Evolutionary conservation across 1,140 invertebrate genomes (phyloP), one percentile per base, ranked within the genome.

Genomic region (Nymphalis io): DNA sequence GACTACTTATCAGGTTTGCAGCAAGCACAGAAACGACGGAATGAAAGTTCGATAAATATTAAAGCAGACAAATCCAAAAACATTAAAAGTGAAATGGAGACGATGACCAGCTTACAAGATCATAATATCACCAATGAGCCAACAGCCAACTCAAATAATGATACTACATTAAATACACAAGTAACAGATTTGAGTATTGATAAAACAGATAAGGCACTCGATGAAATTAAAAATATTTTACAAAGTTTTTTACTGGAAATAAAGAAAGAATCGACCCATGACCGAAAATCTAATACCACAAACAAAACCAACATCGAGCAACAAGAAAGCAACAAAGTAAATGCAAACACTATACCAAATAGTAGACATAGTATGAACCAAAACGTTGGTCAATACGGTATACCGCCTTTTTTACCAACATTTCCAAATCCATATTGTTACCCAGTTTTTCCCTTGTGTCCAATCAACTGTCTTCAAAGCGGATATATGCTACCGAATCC

Each of bases 221-320:
- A 62, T 68, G 89, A 91, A 84, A 89, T 89, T 20, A 91, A 91
- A 75, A 78, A 89, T 48, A 89, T 89, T 40, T 71, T 91, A 48
- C 87, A 90, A 68, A 88, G 53, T 65, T 91, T 91, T 65, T 57
- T 89, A 62, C 75, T 80, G 39, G 87, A 90, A 76, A 87, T 91
- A 42, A 89, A 91, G 67, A 87, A 85, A 72, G 84, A 91, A 66
- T 73, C 81, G 6, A 68, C 59, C 15, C 76, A 84, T 40, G 79
- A 72, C 57, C 78, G 80, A 44, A 82, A 85, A 59, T 76, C 78
- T 1, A 76, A 83, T 40, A 59, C 48, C 3, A 76, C 70, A 15
- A 33, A 33, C 58, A 76, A 62, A 77, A 72, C 51, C 57, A 55
- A 61, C 4, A 62, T 18, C 39, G 40, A 60, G 15, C 53, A 68